A percentile compares a stretch with the other conserved stretches of the same genome.
These are phyloP conservation scores for Chorisops tibialis DNA, from an alignment of 2,888 invertebrate genomes.

Conservation along the genomic window DNA sequence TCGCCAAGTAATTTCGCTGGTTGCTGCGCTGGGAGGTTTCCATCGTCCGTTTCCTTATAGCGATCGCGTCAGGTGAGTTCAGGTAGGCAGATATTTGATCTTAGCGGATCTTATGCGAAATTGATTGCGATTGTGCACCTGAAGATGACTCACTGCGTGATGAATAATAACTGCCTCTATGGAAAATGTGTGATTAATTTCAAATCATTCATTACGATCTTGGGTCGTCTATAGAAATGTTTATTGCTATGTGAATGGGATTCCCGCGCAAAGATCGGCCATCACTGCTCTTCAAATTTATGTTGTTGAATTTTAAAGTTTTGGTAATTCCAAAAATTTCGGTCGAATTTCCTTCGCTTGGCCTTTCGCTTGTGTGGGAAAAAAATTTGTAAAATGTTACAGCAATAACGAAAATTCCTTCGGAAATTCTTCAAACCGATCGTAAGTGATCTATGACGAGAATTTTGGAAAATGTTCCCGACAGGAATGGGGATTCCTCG, in stretches of 20 bases:
- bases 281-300: no score
- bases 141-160: no score
- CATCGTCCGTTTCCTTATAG: slow-evolving; percentile 6
- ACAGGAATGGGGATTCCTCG: background rate
- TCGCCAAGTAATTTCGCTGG: slow-evolving; percentile 3
- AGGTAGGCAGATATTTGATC: slow-evolving; percentile 2
- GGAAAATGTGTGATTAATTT: no score
- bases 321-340: slow-evolving; percentile 23
- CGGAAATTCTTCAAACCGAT: background rate
- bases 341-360: slow-evolving; percentile 17
- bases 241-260: no score
- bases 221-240: no score
- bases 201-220: no score
- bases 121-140: background rate
- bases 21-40: background rate
- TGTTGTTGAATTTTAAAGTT: background rate
- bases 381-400: slow-evolving; percentile 21
- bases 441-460: slow-evolving; percentile 22
- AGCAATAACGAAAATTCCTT: slow-evolving; percentile 5
- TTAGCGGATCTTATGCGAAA: slow-evolving; percentile 14
- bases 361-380: slow-evolving; percentile 25
- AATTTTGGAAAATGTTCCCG: slow-evolving; percentile 18
- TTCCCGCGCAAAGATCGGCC: background rate
- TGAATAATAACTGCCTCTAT: no score
- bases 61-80: slow-evolving; percentile 8